phyloP scores from a whole-genome alignment of 2,888 invertebrate genomes.

The Lycophotia porphyrea region DNA sequence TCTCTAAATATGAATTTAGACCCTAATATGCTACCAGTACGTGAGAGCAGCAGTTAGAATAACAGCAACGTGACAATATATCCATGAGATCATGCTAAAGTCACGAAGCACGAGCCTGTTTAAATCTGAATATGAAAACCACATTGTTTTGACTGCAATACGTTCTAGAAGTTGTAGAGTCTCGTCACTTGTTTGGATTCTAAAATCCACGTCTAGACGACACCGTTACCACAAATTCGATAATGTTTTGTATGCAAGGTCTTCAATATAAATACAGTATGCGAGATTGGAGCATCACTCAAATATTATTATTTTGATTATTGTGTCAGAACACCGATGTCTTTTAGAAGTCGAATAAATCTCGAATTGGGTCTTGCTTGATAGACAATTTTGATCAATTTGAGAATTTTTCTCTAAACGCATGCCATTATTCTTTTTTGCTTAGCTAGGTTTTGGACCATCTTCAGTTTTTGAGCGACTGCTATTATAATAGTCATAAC shows the following conservation, averaged over 20 bases:
- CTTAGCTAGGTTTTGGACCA: background rate
- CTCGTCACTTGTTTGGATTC: constrained; percentile 63
- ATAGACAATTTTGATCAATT: background rate
- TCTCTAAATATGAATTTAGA: constrained; percentile 46
- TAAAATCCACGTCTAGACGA: constrained; percentile 59
- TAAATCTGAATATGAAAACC: constrained; percentile 61
- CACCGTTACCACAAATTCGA: constrained; percentile 55
- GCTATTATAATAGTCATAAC: constrained; percentile 16
- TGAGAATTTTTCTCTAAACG: background rate
- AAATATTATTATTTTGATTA: constrained; percentile 16
- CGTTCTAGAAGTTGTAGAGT: constrained; percentile 16
- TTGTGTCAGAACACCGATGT: background rate
- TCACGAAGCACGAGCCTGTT: constrained; percentile 59
- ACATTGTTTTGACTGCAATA: constrained; percentile 58
- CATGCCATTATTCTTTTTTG: background rate
- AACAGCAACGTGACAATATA: constrained; percentile 56
- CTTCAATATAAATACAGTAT: constrained; percentile 34
- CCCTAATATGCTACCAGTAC: constrained; percentile 44
- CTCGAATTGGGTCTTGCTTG: background rate
- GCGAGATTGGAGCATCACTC: constrained; percentile 10
- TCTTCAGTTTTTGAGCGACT: constrained; percentile 18
- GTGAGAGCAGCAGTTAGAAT: constrained; percentile 39
- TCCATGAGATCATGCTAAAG: constrained; percentile 63
- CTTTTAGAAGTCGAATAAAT: constrained; percentile 17
- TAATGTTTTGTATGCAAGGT: constrained; percentile 54